A percentile compares a stretch with the other conserved stretches of the same genome.
Conservation (phyloP, 1,140 invertebrate species). For the Drosophila ananassae region DNA sequence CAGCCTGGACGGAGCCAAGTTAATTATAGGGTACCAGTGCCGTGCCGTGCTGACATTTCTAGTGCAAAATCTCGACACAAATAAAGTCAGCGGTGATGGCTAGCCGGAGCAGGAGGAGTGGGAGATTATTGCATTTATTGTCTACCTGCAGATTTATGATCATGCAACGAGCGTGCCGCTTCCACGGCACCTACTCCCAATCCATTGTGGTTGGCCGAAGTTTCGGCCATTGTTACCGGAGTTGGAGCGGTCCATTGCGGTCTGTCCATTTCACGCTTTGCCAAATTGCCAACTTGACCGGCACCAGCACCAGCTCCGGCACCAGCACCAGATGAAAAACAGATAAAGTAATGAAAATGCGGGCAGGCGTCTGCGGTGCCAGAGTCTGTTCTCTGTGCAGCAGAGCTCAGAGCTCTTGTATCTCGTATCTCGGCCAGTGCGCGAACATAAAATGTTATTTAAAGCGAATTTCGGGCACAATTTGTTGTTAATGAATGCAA, state of each 20-base stretch:
- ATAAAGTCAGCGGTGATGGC: constrained; percentile 34
- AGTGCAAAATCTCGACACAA: constrained; percentile 48
- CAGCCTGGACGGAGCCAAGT: neutral
- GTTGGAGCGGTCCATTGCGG: constrained; percentile 31
- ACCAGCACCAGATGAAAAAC: constrained; percentile 61
- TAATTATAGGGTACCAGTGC: constrained; percentile 35
- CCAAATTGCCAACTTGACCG: constrained; percentile 81
- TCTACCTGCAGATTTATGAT: constrained; percentile 61
- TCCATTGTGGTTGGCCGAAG: constrained; percentile 15
- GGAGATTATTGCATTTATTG: constrained; percentile 52
- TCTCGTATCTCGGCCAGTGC: constrained; percentile 34
- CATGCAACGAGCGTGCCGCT: constrained; percentile 54
- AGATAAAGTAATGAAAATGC: constrained; percentile 69
- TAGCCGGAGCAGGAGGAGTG: neutral
- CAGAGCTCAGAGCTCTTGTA: constrained; percentile 9
- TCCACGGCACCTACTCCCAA: constrained; percentile 45
- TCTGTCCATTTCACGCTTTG: constrained; percentile 77
- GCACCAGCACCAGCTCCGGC: constrained; percentile 44
- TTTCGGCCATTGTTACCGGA: constrained; percentile 14
- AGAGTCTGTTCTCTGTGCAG: neutral
- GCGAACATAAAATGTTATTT: constrained; percentile 79
- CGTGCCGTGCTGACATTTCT: constrained; percentile 54
- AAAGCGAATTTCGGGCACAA: constrained; percentile 77
- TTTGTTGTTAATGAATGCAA: constrained; percentile 81
- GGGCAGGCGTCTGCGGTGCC: constrained; percentile 19